phyloP scores from a whole-genome alignment of 2,888 invertebrate genomes.

The Coremacera marginata region DNA sequence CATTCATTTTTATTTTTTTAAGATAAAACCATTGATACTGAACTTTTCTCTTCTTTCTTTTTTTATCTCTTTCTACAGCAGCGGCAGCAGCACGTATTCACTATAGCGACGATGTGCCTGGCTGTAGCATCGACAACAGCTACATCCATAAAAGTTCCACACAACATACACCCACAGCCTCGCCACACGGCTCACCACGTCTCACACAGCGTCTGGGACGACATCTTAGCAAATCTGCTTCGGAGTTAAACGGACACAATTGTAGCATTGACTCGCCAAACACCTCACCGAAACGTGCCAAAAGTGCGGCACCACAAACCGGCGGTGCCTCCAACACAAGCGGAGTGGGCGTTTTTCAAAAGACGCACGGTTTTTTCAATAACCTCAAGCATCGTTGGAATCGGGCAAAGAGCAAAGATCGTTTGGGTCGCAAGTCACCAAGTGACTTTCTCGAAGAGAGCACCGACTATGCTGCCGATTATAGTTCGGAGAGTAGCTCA shows the following conservation, averaged over 20 bases:
- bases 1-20: not conserved
- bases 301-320: constrained; percentile 73
- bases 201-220: constrained; percentile 70
- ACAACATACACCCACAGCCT: constrained; percentile 43
- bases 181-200: constrained; percentile 62
- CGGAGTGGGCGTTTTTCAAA: constrained; percentile 75
- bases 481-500: constrained; percentile 81
- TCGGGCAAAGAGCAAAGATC: constrained; percentile 79
- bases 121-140: constrained; percentile 48
- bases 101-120: constrained; percentile 56
- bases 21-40: not conserved
- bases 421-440: constrained; percentile 73
- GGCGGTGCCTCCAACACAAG: constrained; percentile 70
- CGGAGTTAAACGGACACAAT: constrained; percentile 79
- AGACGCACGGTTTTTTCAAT: constrained; percentile 86
- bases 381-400: constrained; percentile 86
- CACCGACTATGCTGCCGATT: constrained; percentile 83
- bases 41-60: not conserved
- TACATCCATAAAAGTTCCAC: constrained; percentile 39
- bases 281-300: constrained; percentile 71
- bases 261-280: constrained; percentile 71
- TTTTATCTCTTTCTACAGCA: constrained; percentile 5
- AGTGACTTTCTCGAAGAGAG: constrained; percentile 74
- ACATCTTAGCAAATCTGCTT: constrained; percentile 85
- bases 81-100: constrained; percentile 58